A percentile compares a stretch with the other conserved stretches of the same genome.
These are phyloP conservation scores for Deroptyus accipitrinus DNA, from an alignment of 2,113 vertebrate genomes.

Conservation along the genomic window DNA sequence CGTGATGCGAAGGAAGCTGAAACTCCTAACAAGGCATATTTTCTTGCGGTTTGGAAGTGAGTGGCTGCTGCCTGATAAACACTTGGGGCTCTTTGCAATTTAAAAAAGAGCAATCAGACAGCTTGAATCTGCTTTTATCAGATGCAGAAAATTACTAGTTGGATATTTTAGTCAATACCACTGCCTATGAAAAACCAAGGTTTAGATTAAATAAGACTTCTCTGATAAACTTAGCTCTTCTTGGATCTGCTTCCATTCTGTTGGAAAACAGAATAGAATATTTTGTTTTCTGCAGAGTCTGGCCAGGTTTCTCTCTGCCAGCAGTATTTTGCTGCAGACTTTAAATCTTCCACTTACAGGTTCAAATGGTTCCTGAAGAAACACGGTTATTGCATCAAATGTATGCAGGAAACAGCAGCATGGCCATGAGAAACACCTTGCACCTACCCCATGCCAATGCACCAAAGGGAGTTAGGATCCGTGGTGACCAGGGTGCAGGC, in stretches of 20 bases:
- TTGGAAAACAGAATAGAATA: neutral
- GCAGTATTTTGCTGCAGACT: neutral
- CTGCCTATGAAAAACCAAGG: constrained; percentile 32
- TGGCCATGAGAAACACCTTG: neutral
- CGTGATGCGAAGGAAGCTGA: neutral
- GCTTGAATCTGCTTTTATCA: constrained; percentile 47
- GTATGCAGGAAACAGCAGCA: accelerated
- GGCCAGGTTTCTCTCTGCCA: neutral
- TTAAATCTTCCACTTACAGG: accelerated
- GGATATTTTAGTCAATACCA: constrained; percentile 57
- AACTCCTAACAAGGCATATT: neutral
- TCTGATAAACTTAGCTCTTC: constrained; percentile 53
- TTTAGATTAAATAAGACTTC: constrained; percentile 51
- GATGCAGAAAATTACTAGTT: constrained; percentile 43
- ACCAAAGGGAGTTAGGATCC: accelerated
- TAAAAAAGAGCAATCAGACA: constrained; percentile 57
- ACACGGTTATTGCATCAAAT: accelerated
- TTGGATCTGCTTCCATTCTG: neutral
- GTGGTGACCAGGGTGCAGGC: accelerated
- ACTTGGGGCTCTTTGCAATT: constrained; percentile 28
- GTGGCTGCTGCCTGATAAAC: constrained; percentile 45
- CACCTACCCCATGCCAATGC: too few relatives aligned
- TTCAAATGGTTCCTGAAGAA: neutral
- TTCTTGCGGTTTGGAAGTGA: constrained; percentile 17
- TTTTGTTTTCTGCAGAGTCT: neutral